Percentiles rank a stretch among this genome's conserved stretches.
phyloP scores from a whole-genome alignment of 2,113 vertebrate genomes.

The Leptodactylus fuscus region DNA sequence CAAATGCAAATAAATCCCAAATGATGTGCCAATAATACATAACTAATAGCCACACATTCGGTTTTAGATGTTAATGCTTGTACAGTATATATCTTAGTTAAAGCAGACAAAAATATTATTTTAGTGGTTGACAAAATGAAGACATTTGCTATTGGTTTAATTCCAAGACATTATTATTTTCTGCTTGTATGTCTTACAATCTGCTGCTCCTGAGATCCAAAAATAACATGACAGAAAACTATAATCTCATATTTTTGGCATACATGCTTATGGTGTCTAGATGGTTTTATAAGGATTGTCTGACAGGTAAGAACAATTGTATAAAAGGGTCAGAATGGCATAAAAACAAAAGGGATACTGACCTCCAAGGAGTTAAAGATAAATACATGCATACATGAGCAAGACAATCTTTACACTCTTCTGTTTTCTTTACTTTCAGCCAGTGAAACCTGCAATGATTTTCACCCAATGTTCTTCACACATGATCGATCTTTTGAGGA shows the following conservation, averaged over 20 bases:
- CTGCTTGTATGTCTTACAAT: not conserved
- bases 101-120: not conserved
- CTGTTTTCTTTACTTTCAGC: slow-evolving; percentile 75
- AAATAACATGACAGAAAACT: no score
- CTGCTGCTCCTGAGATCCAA: no score
- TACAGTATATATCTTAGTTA: not conserved
- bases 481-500: slow-evolving; percentile 95
- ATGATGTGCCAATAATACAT: not conserved
- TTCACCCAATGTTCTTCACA: slow-evolving; percentile 99
- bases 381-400: not conserved
- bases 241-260: no score
- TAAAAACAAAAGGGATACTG: no score
- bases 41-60: not conserved
- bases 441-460: slow-evolving; percentile 98
- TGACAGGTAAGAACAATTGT: no score
- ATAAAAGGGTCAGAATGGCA: no score
- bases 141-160: not conserved
- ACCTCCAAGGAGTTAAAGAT: no score
- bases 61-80: not conserved
- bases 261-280: no score
- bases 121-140: not conserved
- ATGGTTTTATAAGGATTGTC: no score
- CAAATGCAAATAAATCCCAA: no score
- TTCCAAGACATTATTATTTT: not conserved
- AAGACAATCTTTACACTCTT: slow-evolving; percentile 42